Conservation (phyloP, 2,888 invertebrate species). For the Phaonia tiefii region DNA sequence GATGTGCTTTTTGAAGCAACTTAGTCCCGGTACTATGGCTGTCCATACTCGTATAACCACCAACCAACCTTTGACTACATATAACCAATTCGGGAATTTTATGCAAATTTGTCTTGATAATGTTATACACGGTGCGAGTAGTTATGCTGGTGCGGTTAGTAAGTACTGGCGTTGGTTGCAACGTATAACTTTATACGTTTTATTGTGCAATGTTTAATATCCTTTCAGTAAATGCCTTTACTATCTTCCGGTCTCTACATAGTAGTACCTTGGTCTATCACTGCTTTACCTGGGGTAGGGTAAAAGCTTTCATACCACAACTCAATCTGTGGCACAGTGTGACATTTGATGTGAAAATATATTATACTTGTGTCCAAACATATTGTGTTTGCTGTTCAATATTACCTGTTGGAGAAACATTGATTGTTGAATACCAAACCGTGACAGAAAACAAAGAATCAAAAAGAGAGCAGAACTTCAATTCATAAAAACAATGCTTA, state of each 20-base stretch:
- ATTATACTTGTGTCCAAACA: too few species aligned
- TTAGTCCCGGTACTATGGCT: not conserved
- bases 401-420: too few species aligned
- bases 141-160: not conserved
- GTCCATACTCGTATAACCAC: constrained; percentile 4
- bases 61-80: constrained; percentile 26
- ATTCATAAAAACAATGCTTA: too few species aligned
- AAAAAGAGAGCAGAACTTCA: too few species aligned
- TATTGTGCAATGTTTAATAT: constrained; percentile 46
- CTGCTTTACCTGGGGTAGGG: too few species aligned
- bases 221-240: constrained; percentile 39
- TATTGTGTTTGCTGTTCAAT: too few species aligned
- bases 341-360: too few species aligned
- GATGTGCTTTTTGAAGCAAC: not conserved
- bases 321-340: too few species aligned
- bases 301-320: too few species aligned
- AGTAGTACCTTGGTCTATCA: too few species aligned
- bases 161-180: constrained; percentile 16
- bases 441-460: too few species aligned
- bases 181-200: constrained; percentile 31
- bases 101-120: constrained; percentile 65
- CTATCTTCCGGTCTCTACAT: constrained; percentile 12
- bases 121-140: constrained; percentile 35
- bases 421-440: too few species aligned
- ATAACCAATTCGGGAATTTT: constrained; percentile 53